Conservation (phyloP, 2,888 invertebrate species). For the Miltochrista miniata region DNA sequence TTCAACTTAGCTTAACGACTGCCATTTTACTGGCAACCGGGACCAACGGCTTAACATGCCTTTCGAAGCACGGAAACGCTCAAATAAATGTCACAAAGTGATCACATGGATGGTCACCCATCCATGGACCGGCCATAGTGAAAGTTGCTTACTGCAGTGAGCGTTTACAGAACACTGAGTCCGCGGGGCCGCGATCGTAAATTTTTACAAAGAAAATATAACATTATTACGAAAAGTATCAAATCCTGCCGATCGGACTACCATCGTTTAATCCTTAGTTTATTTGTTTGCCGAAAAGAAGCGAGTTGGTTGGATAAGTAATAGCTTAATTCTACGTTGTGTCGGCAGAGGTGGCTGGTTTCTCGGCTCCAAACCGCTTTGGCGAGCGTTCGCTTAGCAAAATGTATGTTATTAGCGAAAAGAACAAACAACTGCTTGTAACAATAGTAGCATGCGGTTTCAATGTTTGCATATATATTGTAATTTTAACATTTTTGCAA, state of each 20-base stretch:
- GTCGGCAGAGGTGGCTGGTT: slow-evolving; percentile 70
- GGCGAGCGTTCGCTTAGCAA: slow-evolving; percentile 56
- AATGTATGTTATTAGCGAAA: slow-evolving; percentile 70
- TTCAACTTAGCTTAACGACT: no score
- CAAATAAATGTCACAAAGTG: no score
- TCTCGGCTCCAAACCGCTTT: slow-evolving; percentile 64
- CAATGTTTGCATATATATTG: no score
- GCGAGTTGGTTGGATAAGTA: slow-evolving; percentile 72
- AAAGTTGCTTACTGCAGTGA: no score
- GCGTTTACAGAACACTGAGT: no score
- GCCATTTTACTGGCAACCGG: no score
- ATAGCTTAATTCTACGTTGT: slow-evolving; percentile 80
- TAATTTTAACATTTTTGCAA: no score
- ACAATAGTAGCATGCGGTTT: slow-evolving; percentile 43
- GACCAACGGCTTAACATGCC: no score
- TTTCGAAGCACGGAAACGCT: no score
- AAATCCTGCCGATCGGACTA: slow-evolving; percentile 28
- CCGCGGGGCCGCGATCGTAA: no score
- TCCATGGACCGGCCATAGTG: no score
- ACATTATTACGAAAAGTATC: slow-evolving; percentile 35
- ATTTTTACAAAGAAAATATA: neutral
- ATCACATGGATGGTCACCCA: no score
- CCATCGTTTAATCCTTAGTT: slow-evolving; percentile 36
- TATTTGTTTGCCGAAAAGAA: slow-evolving; percentile 65
- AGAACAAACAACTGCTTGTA: slow-evolving; percentile 61